These are phyloP conservation scores for Eupithecia tripunctaria DNA, from an alignment of 2,888 invertebrate genomes.

Conservation along the genomic window DNA sequence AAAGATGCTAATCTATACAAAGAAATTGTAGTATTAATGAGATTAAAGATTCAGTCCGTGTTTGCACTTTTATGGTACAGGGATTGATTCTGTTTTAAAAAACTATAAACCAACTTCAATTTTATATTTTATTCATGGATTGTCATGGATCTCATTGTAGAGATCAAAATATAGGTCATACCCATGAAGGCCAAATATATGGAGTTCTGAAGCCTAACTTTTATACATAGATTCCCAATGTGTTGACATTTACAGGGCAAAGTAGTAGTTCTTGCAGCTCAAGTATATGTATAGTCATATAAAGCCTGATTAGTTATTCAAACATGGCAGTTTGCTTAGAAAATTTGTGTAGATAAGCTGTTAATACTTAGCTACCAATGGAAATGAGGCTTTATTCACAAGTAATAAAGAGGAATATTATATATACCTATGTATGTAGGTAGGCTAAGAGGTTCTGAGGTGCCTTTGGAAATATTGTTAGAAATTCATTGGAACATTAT, in stretches of 20 bases:
- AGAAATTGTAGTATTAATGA: background rate
- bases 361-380: background rate
- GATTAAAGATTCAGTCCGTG: background rate
- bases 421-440: too few species aligned
- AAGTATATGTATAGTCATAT: background rate
- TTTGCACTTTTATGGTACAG: background rate
- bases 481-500: background rate
- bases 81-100: background rate
- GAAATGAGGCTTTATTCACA: background rate
- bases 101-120: too few species aligned
- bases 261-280: background rate
- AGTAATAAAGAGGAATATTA: background rate
- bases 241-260: background rate
- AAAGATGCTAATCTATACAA: background rate
- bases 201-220: too few species aligned
- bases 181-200: too few species aligned
- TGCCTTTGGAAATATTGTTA: background rate
- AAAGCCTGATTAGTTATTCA: conserved; percentile 1
- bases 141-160: too few species aligned
- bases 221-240: background rate
- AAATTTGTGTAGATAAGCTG: conserved; percentile 9
- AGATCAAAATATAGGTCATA: too few species aligned
- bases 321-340: conserved; percentile 4
- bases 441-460: background rate
- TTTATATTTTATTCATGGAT: too few species aligned